Base-by-base conservation (phyloP, 2,888 invertebrate species). In the Chrysina gloriosa region DNA sequence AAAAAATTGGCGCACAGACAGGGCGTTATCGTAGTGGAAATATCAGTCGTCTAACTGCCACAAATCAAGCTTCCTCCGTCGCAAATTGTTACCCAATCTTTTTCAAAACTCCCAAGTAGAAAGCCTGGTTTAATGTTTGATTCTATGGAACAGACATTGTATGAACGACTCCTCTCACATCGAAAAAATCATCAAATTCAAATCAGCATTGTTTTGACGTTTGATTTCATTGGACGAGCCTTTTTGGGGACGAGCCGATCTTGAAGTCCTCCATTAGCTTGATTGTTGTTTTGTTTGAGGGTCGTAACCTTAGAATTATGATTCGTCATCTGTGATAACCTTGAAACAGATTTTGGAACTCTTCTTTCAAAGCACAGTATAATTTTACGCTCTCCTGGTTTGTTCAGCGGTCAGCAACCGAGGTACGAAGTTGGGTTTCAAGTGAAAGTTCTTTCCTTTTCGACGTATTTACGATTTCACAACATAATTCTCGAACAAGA, bases 251-350 rank as follows among this genome's bases (percentile, higher is more conserved):
- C 31, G 56, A 64, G 65, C 69, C 23, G 31, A 67, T 9, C 14
- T 34, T 52, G 64, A 9, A 34, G 61, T 71, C 68, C 71, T 71
- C 70, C 72, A 73, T 54, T 72, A 71, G 31, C 69, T 71, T 64
- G 66, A 74, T 47, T 72, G 72, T 69, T n/a, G n/a, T n/a, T 54
- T 72, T 70, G 31, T 68, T 71, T 64, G 66, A 74, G 39, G 71
- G 72, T 69, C 50, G 65, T 70, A 70, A 2, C 65, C 63, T 65
- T 71, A 72, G 63, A 70, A 58, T 70, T 69, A 69, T 39, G 68
- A 63, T 48, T 71, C 63, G 29, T 70, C 66, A 66, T 66, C 66
- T 23, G 69, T 71, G 21, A 72, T 72, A 11, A 71, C 48, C 52
- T 72, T 69, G 23, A 61, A 68, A 65, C 70, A 68, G 2, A 14